phyloP scores from a whole-genome alignment of 2,113 vertebrate species.

The Festucalex cinctus region DNA sequence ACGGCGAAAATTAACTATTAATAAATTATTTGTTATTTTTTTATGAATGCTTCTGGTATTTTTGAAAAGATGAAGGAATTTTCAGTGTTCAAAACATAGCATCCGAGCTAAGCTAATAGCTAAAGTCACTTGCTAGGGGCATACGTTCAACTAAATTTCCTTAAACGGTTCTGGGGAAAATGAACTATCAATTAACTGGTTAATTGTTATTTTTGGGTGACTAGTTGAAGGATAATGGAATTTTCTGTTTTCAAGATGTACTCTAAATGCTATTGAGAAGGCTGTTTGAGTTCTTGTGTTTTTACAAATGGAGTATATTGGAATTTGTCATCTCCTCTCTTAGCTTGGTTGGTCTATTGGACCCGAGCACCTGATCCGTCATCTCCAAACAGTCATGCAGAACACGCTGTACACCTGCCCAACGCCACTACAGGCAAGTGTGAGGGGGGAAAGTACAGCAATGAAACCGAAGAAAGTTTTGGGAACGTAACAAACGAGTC shows the following conservation, averaged over 20 bases:
- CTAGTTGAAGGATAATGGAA: not conserved
- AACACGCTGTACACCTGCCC: slow-evolving; percentile 87
- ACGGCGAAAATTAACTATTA: no score
- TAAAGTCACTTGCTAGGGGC: no score
- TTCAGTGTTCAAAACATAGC: no score
- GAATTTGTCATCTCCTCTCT: not conserved
- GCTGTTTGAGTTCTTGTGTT: not conserved
- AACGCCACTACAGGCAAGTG: slow-evolving; percentile 86
- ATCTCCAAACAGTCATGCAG: slow-evolving; percentile 94
- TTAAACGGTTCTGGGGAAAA: no score
- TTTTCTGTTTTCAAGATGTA: no score
- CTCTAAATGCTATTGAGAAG: no score
- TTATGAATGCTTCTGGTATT: no score
- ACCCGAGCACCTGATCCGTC: slow-evolving; percentile 85
- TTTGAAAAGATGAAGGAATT: no score
- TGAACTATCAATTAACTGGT: not conserved
- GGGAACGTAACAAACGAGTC: not conserved
- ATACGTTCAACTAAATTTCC: no score
- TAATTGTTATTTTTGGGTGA: slow-evolving; percentile 20
- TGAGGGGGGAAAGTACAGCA: not conserved
- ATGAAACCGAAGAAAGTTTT: not conserved
- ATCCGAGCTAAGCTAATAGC: no score
- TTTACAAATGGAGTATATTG: not conserved
- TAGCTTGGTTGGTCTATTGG: slow-evolving; percentile 96
- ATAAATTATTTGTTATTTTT: no score